These are phyloP conservation scores for Ptychoptera albimana DNA, from an alignment of 2,888 invertebrate genomes.

Conservation along the genomic window DNA sequence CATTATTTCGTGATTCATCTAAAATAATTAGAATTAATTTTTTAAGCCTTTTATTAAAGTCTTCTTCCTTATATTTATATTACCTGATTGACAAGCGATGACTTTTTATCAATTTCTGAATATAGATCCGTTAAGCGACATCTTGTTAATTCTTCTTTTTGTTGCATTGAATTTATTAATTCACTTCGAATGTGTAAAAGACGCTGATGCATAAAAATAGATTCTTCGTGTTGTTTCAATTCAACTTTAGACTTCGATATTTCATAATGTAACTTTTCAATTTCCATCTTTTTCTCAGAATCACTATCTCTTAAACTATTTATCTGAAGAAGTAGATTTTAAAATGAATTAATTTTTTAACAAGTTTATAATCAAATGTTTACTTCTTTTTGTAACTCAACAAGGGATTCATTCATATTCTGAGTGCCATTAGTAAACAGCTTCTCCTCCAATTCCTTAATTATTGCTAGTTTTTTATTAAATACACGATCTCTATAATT, in stretches of 20 bases:
- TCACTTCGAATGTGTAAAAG: conserved; percentile 18
- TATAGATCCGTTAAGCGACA: conserved; percentile 18
- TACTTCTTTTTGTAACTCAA: conserved; percentile 9
- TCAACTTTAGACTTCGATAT: conserved; percentile 14
- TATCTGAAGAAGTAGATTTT: conserved; percentile 6
- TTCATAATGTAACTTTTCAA: conserved; percentile 14
- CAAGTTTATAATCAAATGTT: background rate
- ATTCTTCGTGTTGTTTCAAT: conserved; percentile 17
- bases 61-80: conserved; percentile 4
- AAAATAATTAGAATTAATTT: background rate
- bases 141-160: conserved; percentile 17
- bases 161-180: conserved; percentile 20
- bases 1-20: conserved; percentile 20
- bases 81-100: conserved; percentile 14
- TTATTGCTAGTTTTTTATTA: conserved; percentile 5
- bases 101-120: conserved; percentile 14
- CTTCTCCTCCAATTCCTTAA: conserved; percentile 8
- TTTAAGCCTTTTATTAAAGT: background rate
- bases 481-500: conserved; percentile 7
- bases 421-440: conserved; percentile 2
- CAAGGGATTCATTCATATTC: conserved; percentile 7
- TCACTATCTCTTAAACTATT: conserved; percentile 9
- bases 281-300: conserved; percentile 13
- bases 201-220: conserved; percentile 16
- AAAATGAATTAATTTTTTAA: background rate